Evolutionary conservation across 1,140 invertebrate genomes (phyloP).

Genomic region (Myzus persicae): DNA sequence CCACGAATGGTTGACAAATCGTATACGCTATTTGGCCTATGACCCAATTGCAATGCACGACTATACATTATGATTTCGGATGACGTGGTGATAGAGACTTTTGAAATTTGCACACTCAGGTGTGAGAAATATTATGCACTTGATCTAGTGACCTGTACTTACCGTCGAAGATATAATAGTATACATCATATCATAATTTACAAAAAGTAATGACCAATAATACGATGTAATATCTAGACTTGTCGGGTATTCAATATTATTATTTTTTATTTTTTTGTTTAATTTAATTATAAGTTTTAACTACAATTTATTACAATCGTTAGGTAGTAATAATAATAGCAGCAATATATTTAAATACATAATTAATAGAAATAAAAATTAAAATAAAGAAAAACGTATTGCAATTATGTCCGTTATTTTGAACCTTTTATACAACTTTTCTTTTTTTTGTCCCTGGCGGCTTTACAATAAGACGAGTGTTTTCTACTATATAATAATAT

Average conservation of each 20-base stretch:
- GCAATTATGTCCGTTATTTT: constrained; percentile 48
- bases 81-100: too few relatives aligned
- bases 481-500: constrained; percentile 37
- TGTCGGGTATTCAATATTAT: neutral
- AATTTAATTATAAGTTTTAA: constrained; percentile 50
- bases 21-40: too few relatives aligned
- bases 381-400: constrained; percentile 46
- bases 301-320: constrained; percentile 56
- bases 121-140: neutral
- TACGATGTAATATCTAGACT: neutral
- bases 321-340: constrained; percentile 49
- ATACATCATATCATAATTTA: too few relatives aligned
- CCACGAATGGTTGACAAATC: too few relatives aligned
- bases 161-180: too few relatives aligned
- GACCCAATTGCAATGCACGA: too few relatives aligned
- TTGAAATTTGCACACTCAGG: neutral
- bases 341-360: constrained; percentile 49
- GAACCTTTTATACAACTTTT: neutral
- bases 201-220: too few relatives aligned
- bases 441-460: neutral
- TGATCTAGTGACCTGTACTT: too few relatives aligned
- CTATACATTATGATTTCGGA: too few relatives aligned
- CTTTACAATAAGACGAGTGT: constrained; percentile 19
- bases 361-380: constrained; percentile 7
- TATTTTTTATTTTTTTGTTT: constrained; percentile 25